phyloP scores from a whole-genome alignment of 2,888 invertebrate species.

The Caenorhabditis zanzibari region DNA sequence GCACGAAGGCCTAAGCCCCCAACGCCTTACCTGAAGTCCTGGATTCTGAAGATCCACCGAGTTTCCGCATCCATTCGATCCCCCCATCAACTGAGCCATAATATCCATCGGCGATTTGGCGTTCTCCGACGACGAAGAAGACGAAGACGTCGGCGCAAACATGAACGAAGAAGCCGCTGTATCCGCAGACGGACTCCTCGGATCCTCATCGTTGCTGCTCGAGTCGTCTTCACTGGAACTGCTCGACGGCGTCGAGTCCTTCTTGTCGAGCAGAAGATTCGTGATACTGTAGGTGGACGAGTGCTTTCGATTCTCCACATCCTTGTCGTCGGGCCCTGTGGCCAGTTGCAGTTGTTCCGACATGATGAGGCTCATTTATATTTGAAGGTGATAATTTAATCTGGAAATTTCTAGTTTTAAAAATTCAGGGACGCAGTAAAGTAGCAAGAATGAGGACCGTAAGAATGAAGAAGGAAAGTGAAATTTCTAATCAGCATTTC shows the following conservation, averaged over 20 bases:
- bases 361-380: slow-evolving; percentile 44
- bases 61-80: not conserved
- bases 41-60: slow-evolving; percentile 31
- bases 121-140: slow-evolving; percentile 19
- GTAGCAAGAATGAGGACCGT: not conserved
- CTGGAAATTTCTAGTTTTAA: slow-evolving; percentile 3
- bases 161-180: slow-evolving; percentile 43
- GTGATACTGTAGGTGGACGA: slow-evolving; percentile 64
- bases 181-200: slow-evolving; percentile 46
- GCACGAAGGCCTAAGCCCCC: not conserved
- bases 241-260: slow-evolving; percentile 52
- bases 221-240: slow-evolving; percentile 68
- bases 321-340: slow-evolving; percentile 39
- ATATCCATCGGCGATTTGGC: slow-evolving; percentile 41
- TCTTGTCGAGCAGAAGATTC: slow-evolving; percentile 58
- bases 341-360: slow-evolving; percentile 38
- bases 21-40: slow-evolving; percentile 35
- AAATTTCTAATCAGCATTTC: not conserved
- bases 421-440: too few species aligned
- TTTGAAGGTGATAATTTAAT: not conserved
- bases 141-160: slow-evolving; percentile 50
- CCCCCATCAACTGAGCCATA: slow-evolving; percentile 36
- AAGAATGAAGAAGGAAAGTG: not conserved
- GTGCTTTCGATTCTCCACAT: slow-evolving; percentile 43
- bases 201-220: slow-evolving; percentile 69